Base-by-base conservation (phyloP, 1,140 invertebrate genomes). In the Prorops nasuta region DNA sequence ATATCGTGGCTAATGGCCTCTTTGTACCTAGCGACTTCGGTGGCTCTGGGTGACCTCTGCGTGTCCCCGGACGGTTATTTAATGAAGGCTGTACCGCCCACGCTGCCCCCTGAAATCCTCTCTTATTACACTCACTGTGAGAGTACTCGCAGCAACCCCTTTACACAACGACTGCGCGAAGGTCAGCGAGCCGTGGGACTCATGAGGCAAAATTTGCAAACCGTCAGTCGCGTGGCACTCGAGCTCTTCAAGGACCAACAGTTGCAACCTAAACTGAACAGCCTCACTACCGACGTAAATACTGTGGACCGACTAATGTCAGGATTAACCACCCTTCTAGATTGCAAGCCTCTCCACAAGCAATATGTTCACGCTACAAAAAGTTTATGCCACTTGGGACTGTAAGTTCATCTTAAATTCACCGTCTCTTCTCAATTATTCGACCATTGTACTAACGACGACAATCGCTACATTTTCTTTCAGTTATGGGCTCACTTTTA, bases 1-100 rank as follows among this genome's bases (percentile, higher is more conserved):
- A 85, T 91, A 51, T 93, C 91, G 54, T 95, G 91, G 88, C 78
- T 92, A 43, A 86, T 91, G 78, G 87, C 89, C 16, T 92, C 91
- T 37, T 66, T 93, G 18, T 91, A 94, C 74, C 77, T 93, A 40
- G 86, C 89, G 18, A 82, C 84, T 10, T 86, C 88, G 38, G 90
- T 93, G 61, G 90, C 88, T 42, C 76, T 91, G 0, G 89, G 89
- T 14, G 86, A 88, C 63, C 81, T 90, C 18, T 89, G 90, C 63
- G 82, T 89, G 20, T 85, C 88, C 1, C 87, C 91, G 1, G 82
- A 89, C 49, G 75, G 72, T 48, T 83, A 81, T 58, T 44, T 76
- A 15, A 61, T 48, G 17, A 65, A 59, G 35, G 49, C 61, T 6
- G 64, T 68, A 20, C 65, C 71, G 2, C 71, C 74, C 12, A 71